Evolutionary conservation across 2,797 vertebrate species (phyloP), one percentile per base, ranked within the genome.

Genomic region (Pogoniulus pusillus): DNA sequence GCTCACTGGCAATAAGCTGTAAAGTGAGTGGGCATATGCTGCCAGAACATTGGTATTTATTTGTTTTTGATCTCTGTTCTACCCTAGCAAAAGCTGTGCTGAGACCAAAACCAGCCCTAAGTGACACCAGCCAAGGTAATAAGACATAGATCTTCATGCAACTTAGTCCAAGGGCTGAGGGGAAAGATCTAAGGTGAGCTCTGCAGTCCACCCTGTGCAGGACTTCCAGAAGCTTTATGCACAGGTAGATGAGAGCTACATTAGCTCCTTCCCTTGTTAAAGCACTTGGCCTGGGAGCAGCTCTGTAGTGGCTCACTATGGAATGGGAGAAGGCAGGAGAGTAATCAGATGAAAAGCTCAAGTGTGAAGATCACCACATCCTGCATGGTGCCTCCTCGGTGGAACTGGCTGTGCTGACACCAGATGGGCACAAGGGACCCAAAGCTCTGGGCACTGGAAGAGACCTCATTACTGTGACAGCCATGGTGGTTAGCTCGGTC

Each of bases 81-180:
- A 30, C 17, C 30, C 34, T 18, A 16, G 55, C 27, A 63, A 73
- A 90, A 93, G 4, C 43, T 35, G 6, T 71, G 19, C 41, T 69
- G 19, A 72, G 18, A 64, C 58, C 24, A 75, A 75, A 16, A 9
- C 24, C 41, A 54, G 35, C 35, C 55, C 41, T 22, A 26, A 60
- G 51, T 24, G 39, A 53, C 4, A 10, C 37, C 57, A 37, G 35
- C 8, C 57, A 24, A 45, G 16, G 47, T 3, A 14, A 7, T 3
- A 22, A 57, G 24, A 23, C 0, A 0, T 4, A 35, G 24, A 68
- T 29, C 72, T 6, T 53, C 27, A 2, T 8, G 9, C 29, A 81
- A 24, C 23, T 49, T 49, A 49, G 12, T 20, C 12, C 32, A 30
- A 24, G 29, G 32, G 7, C 29, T 19, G 51, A 70, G 29, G 34